Base-by-base conservation (phyloP, 1,140 invertebrate species). In the Lithobius niger region DNA sequence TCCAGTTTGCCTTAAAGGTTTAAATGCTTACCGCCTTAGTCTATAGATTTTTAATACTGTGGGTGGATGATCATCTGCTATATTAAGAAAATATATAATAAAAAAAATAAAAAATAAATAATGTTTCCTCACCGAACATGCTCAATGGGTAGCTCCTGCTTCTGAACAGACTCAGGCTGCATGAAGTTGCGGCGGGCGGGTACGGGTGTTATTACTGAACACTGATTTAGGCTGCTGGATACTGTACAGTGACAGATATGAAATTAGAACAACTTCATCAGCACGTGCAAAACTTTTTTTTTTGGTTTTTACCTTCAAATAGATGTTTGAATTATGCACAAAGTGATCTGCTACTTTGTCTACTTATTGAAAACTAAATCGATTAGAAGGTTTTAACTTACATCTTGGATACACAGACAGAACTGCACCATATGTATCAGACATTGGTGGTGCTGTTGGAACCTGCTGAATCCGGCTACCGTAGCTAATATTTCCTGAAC, bases 381-480 rank as follows among this genome's bases (percentile, higher is more conserved):
- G n/a, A 36, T 6, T 36, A 36, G n/a, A 10, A 10, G 31, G 6
- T 36, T 6, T n/a, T 36, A 10, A 47, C 44, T 47, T 18, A 47
- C 44, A 4, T 47, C 44, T 6, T 10, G 44, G 44, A 22, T 47
- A 47, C 15, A 47, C 19, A 22, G 44, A 47, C 6, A 21, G 44
- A 47, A 47, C 19, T 10, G 6, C 44, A 47, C 44, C 19, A 19
- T 47, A 47, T 10, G 44, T 22, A 10, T 47, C 44, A 10, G 44
- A 47, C 22, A 47, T 18, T 18, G 44, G 44, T 47, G 44, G 44
- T 15, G 44, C 44, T 10, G 44, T 47, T 13, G 44, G 44, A 47
- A 47, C 19, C 19, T 47, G 44, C 22, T 47, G 44, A 47, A 47
- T 47, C 19, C 44, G 44, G 22, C 44, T 47, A 19, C 6, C 44